phyloP scores from a whole-genome alignment of 2,797 vertebrate species.

The Pseudochromis fuscus region DNA sequence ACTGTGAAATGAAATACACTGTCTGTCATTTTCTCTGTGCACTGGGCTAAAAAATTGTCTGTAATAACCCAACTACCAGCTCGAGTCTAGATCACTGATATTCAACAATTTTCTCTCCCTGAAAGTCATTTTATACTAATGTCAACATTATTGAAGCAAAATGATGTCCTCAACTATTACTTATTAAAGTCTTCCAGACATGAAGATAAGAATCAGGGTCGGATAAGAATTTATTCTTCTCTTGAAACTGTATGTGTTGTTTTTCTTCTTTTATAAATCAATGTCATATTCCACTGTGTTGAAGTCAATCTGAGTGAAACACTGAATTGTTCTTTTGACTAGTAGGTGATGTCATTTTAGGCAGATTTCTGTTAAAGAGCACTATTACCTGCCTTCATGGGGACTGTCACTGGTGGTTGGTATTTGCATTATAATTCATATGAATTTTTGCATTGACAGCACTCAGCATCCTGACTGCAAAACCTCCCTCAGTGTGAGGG shows the following conservation, averaged over 20 bases:
- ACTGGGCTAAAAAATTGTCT: slow-evolving; percentile 32
- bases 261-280: background rate
- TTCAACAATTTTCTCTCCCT: background rate
- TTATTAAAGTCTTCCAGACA: background rate
- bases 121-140: background rate
- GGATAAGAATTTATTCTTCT: background rate
- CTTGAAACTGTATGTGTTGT: background rate
- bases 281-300: background rate
- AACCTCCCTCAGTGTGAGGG: too few relatives aligned
- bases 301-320: background rate
- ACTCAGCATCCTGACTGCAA: too few relatives aligned
- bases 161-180: background rate
- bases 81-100: slow-evolving; percentile 35
- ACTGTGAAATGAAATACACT: slow-evolving; percentile 48
- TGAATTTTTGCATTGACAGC: too few relatives aligned
- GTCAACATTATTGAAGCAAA: slow-evolving; percentile 27
- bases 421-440: too few relatives aligned
- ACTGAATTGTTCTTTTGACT: too few relatives aligned
- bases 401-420: background rate
- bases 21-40: slow-evolving; percentile 41
- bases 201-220: background rate
- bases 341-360: fast-evolving
- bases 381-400: background rate
- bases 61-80: slow-evolving; percentile 34
- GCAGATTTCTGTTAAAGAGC: background rate